A percentile compares a stretch with the other conserved stretches of the same genome.
phyloP scores from a whole-genome alignment of 1,140 invertebrate genomes.

The Anoplophora glabripennis region DNA sequence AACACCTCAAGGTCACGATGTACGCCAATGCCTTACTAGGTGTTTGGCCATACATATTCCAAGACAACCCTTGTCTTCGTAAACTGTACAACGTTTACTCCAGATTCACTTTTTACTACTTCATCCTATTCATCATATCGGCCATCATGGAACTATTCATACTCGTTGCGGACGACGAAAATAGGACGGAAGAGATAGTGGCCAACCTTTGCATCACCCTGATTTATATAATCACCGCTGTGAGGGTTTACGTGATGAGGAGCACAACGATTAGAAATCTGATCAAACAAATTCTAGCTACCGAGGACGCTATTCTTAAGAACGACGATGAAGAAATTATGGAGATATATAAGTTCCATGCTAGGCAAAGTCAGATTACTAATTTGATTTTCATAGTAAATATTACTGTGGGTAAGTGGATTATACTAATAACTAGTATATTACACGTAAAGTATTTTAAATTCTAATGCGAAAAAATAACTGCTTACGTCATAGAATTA shows the following conservation, averaged over 20 bases:
- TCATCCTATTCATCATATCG: constrained; percentile 16
- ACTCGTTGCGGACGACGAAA: neutral
- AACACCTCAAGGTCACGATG: constrained; percentile 22
- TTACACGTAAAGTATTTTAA: neutral
- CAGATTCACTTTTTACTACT: constrained; percentile 11
- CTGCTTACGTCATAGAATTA: neutral
- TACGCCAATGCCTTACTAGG: constrained; percentile 16
- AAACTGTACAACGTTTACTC: constrained; percentile 17
- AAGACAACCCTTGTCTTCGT: constrained; percentile 10
- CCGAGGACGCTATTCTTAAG: constrained; percentile 9
- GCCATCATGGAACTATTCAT: constrained; percentile 14
- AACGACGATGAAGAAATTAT: constrained; percentile 12
- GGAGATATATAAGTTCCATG: neutral
- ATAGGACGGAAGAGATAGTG: constrained; percentile 8
- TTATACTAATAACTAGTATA: no score
- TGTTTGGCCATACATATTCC: constrained; percentile 21
- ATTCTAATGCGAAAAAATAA: neutral
- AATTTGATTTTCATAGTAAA: constrained; percentile 7
- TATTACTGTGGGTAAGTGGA: constrained; percentile 4
- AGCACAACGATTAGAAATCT: constrained; percentile 12
- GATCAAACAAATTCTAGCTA: constrained; percentile 19
- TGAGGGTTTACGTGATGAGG: constrained; percentile 17
- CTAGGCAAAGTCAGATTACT: neutral
- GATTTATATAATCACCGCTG: constrained; percentile 18
- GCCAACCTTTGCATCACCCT: constrained; percentile 21